phyloP scores from a whole-genome alignment of 2,797 vertebrate genomes.

The Hoplostethus atlanticus region DNA sequence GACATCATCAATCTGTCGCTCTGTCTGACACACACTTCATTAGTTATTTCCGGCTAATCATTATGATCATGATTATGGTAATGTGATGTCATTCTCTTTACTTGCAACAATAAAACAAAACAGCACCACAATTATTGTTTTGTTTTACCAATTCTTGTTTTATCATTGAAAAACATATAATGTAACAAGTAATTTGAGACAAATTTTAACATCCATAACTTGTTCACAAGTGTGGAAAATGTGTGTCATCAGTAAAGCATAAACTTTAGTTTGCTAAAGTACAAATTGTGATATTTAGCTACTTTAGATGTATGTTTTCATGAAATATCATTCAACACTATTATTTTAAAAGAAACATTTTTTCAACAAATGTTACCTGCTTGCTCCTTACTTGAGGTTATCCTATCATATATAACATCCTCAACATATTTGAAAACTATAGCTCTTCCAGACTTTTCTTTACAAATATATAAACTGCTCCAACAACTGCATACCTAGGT shows the following conservation, averaged over 20 bases:
- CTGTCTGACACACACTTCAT: neutral
- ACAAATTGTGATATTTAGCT: neutral
- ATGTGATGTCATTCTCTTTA: slow-evolving; percentile 24
- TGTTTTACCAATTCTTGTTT: slow-evolving; percentile 26
- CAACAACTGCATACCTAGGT: neutral
- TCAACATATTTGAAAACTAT: neutral
- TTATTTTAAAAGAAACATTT: neutral
- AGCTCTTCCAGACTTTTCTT: neutral
- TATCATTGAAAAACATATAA: neutral
- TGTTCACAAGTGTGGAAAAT: neutral
- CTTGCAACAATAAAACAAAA: slow-evolving; percentile 41
- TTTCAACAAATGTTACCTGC: neutral
- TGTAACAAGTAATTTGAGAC: neutral
- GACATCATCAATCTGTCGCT: neutral
- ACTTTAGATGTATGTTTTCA: neutral
- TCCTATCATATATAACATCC: neutral
- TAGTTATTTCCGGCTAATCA: slow-evolving; percentile 12
- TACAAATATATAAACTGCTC: neutral
- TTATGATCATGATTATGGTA: neutral
- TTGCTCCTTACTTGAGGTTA: neutral
- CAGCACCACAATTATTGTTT: slow-evolving; percentile 3
- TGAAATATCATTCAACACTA: neutral
- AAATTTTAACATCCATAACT: neutral
- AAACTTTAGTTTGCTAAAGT: neutral
- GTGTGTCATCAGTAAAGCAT: neutral